Percentiles rank a stretch among this genome's conserved stretches.
Evolutionary conservation across 2,797 vertebrate genomes (phyloP).

Genomic region (Sebastes goodei): DNA sequence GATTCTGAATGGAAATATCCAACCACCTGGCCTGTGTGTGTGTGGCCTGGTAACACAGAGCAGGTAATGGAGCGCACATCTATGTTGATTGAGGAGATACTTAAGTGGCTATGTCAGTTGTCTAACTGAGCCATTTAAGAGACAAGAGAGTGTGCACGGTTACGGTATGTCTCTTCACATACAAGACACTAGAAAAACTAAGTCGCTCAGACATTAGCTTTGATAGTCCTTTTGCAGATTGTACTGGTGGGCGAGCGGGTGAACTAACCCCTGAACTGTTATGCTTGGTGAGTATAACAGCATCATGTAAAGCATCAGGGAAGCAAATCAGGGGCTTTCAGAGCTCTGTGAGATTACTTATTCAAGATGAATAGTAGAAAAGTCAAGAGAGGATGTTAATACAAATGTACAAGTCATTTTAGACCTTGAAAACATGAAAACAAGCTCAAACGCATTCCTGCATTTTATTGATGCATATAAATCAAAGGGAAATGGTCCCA

Average conservation of each 20-base stretch:
- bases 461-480: neutral
- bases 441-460: neutral
- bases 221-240: neutral
- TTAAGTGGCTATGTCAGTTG: neutral
- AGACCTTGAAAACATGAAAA: neutral
- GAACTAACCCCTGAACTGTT: neutral
- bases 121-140: neutral
- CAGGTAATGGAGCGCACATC: slow-evolving; percentile 14
- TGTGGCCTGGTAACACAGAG: slow-evolving; percentile 8
- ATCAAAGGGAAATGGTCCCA: neutral
- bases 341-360: neutral
- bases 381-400: neutral
- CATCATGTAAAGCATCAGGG: neutral
- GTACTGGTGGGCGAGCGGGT: neutral
- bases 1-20: slow-evolving; percentile 37
- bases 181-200: neutral
- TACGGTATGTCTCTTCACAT: neutral
- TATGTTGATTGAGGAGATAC: slow-evolving; percentile 28
- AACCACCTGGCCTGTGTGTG: slow-evolving; percentile 29
- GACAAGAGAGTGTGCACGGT: neutral
- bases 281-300: neutral
- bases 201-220: neutral
- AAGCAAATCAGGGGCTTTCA: slow-evolving; percentile 2
- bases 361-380: neutral
- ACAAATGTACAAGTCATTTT: neutral